Base-by-base conservation (phyloP, 2,888 invertebrate genomes). In the Bibio marci region DNA sequence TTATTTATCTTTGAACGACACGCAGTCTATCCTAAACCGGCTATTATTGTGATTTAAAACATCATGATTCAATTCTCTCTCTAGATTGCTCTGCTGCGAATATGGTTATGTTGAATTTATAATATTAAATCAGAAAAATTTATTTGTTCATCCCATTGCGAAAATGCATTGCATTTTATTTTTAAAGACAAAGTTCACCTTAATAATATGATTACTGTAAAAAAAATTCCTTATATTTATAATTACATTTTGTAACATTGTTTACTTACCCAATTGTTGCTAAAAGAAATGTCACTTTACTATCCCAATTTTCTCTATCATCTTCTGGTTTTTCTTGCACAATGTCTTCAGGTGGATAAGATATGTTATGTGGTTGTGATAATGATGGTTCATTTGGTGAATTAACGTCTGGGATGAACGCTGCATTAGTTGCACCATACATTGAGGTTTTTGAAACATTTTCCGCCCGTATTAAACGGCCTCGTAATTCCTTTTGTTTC, bases 231-330 rank as follows among this genome's bases (percentile, higher is more conserved):
- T n/a, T n/a, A n/a, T n/a, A n/a, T n/a, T n/a, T n/a, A n/a, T n/a
- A n/a, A n/a, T n/a, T n/a, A n/a, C n/a, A n/a, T n/a, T n/a, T 10
- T 4, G 10, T 26, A 26, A 26, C 6, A 25, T 35, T 14, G 15
- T 14, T 26, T 5, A 22, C 49, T 46, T 45, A 62, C 40, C 88
- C 88, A 30, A 92, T 82, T n/a, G 91, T 91, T 1, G 91, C 91
- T 48, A 92, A 59, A 14, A 92, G 68, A 58, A 91, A 92, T 37
- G 91, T 91, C 41, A 91, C 65, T 60, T 90, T 90, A 59, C 81
- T 87, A 59, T 90, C 90, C 90, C 90, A 91, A 35, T 85, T 85
- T 59, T 90, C 90, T 32, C 90, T 66, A 49, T 83, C 85, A 30
- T 72, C 73, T 47, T 77, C 82, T 8, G 67, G 74, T 15, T 74